These are phyloP conservation scores for Morpho achilles DNA, from an alignment of 2,888 invertebrate species.

Conservation along the genomic window DNA sequence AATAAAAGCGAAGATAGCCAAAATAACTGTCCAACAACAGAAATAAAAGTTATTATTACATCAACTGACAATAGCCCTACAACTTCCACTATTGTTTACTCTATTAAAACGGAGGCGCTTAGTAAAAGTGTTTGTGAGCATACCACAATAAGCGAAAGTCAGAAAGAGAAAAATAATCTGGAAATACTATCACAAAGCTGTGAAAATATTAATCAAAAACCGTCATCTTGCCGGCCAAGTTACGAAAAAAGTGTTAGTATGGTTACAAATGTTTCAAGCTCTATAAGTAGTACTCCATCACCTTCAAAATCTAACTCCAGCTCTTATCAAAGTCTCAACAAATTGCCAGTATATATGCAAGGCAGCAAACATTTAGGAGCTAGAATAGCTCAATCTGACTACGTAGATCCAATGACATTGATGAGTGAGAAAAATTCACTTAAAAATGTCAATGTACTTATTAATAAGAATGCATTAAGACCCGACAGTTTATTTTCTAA, in stretches of 20 bases:
- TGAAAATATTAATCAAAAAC: slow-evolving; percentile 55
- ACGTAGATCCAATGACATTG: slow-evolving; percentile 88
- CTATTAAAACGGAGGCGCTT: slow-evolving; percentile 45
- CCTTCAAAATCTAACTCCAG: slow-evolving; percentile 60
- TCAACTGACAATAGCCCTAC: slow-evolving; percentile 55
- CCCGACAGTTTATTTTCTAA: slow-evolving; percentile 79
- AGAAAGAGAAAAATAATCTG: slow-evolving; percentile 60
- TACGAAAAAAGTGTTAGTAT: slow-evolving; percentile 64
- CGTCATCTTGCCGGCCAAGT: slow-evolving; percentile 40
- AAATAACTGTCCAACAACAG: slow-evolving; percentile 44
- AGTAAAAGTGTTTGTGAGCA: slow-evolving; percentile 66
- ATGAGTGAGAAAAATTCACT: slow-evolving; percentile 66
- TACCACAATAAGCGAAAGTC: slow-evolving; percentile 56
- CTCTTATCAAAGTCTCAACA: slow-evolving; percentile 64
- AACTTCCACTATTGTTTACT: slow-evolving; percentile 46
- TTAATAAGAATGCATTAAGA: slow-evolving; percentile 78
- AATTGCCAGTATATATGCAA: slow-evolving; percentile 83
- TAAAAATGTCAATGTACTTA: slow-evolving; percentile 80
- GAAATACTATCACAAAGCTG: slow-evolving; percentile 64
- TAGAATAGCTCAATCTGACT: slow-evolving; percentile 92
- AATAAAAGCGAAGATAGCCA: slow-evolving; percentile 31
- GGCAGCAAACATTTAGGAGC: slow-evolving; percentile 91
- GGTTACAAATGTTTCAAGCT: slow-evolving; percentile 50
- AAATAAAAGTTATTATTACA: slow-evolving; percentile 64
- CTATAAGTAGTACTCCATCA: slow-evolving; percentile 41